Conservation (phyloP, 2,113 vertebrate species). For the Caranx melampygus region DNA sequence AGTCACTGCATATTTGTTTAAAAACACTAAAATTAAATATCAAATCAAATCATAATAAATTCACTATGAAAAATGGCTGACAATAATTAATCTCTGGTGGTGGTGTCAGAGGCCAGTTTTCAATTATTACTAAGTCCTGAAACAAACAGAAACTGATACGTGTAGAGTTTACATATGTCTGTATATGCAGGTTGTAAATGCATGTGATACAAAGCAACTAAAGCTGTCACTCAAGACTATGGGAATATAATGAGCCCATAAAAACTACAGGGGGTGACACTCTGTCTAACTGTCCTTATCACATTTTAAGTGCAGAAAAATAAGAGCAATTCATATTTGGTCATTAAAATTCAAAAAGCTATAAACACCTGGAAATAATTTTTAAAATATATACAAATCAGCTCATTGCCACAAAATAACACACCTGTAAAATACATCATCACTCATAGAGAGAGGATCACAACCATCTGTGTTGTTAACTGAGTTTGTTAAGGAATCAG, state of each 20-base stretch:
- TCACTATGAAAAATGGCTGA: background rate
- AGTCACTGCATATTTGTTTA: background rate
- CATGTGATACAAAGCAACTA: background rate
- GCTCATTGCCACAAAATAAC: conserved; percentile 26
- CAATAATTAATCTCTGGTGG: background rate
- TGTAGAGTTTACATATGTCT: background rate
- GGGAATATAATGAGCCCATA: background rate
- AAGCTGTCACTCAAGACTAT: background rate
- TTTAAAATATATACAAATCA: conserved; percentile 38
- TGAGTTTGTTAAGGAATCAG: background rate
- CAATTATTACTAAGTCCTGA: background rate
- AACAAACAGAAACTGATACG: too few relatives aligned
- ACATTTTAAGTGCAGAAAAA: conserved; percentile 34
- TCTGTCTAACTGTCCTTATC: background rate
- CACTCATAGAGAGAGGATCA: background rate
- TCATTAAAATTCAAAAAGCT: conserved; percentile 45
- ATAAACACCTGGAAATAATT: conserved; percentile 37
- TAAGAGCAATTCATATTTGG: conserved; percentile 38
- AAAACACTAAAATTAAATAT: background rate
- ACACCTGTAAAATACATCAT: background rate
- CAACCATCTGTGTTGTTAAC: background rate
- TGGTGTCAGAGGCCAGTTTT: background rate
- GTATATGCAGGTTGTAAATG: background rate
- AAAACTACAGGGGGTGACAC: background rate
- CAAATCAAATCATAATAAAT: background rate